Evolutionary conservation across 2,797 vertebrate species (phyloP).

Genomic region (Diplodus puntazzo): DNA sequence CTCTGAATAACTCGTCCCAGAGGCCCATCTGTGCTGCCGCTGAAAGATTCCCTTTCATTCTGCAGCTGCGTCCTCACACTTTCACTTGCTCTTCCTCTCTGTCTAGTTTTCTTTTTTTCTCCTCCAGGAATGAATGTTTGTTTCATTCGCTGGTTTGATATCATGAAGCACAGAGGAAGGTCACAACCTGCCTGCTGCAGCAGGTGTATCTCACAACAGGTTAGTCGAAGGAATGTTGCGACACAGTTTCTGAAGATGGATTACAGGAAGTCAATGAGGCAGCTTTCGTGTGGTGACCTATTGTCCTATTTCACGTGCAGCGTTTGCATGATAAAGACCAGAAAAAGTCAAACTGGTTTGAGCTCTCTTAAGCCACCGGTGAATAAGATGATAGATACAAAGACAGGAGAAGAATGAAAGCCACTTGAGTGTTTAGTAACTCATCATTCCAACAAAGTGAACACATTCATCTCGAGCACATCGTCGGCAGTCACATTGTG

Average conservation of each 20-base stretch:
- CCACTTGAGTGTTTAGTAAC: conserved; percentile 46
- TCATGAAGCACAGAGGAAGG: conserved; percentile 27
- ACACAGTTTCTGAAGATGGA: conserved; percentile 31
- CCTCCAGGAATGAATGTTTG: conserved; percentile 38
- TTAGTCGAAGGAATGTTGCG: conserved; percentile 41
- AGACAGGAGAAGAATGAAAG: conserved; percentile 48
- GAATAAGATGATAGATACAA: conserved; percentile 48
- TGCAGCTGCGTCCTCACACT: conserved; percentile 51
- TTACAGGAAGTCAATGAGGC: conserved; percentile 63
- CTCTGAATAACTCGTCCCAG: conserved; percentile 47
- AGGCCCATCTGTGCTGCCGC: conserved; percentile 45
- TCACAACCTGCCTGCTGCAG: conserved; percentile 21
- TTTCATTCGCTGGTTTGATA: conserved; percentile 36
- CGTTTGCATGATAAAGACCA: conserved; percentile 50
- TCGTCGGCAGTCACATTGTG: conserved; percentile 64
- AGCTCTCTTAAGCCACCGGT: conserved; percentile 60
- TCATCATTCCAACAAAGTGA: conserved; percentile 60
- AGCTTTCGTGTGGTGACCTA: conserved; percentile 50
- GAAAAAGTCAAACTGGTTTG: conserved; percentile 73
- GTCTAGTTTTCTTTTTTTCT: not conserved
- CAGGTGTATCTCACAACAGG: conserved; percentile 52
- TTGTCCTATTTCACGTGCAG: conserved; percentile 64
- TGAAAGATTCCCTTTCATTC: conserved; percentile 61
- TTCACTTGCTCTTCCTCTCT: conserved; percentile 33
- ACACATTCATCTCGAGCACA: conserved; percentile 38